Base-by-base conservation (phyloP, 2,113 vertebrate genomes). In the Pachypanchax playfairii region DNA sequence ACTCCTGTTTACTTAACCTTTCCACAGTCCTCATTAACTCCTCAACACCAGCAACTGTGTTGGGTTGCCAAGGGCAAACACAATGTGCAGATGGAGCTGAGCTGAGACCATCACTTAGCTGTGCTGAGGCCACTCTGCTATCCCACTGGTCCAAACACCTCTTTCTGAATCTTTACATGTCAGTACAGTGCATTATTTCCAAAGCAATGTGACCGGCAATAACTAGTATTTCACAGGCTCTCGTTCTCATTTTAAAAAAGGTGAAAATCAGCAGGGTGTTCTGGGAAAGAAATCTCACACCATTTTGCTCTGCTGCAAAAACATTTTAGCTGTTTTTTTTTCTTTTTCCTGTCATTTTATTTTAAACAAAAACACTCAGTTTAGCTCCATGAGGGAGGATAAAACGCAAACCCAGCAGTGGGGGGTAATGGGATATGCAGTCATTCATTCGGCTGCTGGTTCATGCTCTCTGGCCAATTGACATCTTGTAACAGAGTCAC, bases 1-100 rank as follows among this genome's bases (percentile, higher is more conserved):
- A 84, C 87, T 91, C 89, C 90, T 91, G 91, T 91, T 90, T 90
- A 88, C 87, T 89, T 92, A 91, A 92, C 91, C 91, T 91, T 90
- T 91, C 85, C 44, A 20, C 85, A 84, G 83, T 85, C 84, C 89
- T 92, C 89, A 92, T 92, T 92, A 92, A 85, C 88, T 90, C 83
- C 61, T 79, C 83, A 82, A 73, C 83, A 82, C 79, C 67, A 79
- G 72, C 72, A 57, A 79, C 80, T 80, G 79, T 69, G 73, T 85
- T 79, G 74, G 75, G 83, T 85, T 90, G 87, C 89, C 87, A 89
- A 86, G 86, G 87, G 84, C 89, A 84, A 81, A 82, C 64, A 87
- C 85, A 88, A 87, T 85, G 73, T 76, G 72, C 89, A 90, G 87
- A 85, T 87, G 87, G 85, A 84, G 83, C 57, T 4, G 65, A 76